These are phyloP conservation scores for Watsonalla binaria DNA, from an alignment of 2,888 invertebrate genomes.

Conservation along the genomic window DNA sequence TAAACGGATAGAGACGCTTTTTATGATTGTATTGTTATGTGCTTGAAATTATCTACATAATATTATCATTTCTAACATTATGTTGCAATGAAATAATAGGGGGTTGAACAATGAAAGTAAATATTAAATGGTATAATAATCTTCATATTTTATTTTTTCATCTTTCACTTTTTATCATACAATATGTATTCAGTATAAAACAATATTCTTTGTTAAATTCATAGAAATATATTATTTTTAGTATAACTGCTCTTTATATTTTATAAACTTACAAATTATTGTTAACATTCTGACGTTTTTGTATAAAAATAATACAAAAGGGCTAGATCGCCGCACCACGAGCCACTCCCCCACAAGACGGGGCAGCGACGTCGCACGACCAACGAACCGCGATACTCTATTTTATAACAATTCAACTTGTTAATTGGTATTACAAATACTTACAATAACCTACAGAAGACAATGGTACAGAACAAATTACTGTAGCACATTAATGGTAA, in stretches of 20 bases:
- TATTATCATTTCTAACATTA: too few relatives aligned
- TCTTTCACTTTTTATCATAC: slow-evolving; percentile 62
- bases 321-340: slow-evolving; percentile 29
- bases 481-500: slow-evolving; percentile 75
- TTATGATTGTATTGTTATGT: too few relatives aligned
- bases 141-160: slow-evolving; percentile 76
- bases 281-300: slow-evolving; percentile 75
- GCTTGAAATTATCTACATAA: background rate
- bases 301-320: slow-evolving; percentile 76
- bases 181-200: slow-evolving; percentile 77
- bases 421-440: slow-evolving; percentile 74
- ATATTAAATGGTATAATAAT: slow-evolving; percentile 73
- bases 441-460: slow-evolving; percentile 72
- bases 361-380: slow-evolving; percentile 20
- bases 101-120: slow-evolving; percentile 46
- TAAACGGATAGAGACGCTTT: too few relatives aligned
- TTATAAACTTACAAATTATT: slow-evolving; percentile 77
- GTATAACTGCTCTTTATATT: slow-evolving; percentile 73
- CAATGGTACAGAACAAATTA: slow-evolving; percentile 71
- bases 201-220: slow-evolving; percentile 78
- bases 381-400: slow-evolving; percentile 35
- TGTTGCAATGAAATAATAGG: slow-evolving; percentile 1
- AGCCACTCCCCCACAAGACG: slow-evolving; percentile 21
- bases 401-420: slow-evolving; percentile 75
- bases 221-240: slow-evolving; percentile 79